These are phyloP conservation scores for Hipposideros larvatus DNA, from an alignment of 2,797 vertebrate genomes.

Conservation along the genomic window DNA sequence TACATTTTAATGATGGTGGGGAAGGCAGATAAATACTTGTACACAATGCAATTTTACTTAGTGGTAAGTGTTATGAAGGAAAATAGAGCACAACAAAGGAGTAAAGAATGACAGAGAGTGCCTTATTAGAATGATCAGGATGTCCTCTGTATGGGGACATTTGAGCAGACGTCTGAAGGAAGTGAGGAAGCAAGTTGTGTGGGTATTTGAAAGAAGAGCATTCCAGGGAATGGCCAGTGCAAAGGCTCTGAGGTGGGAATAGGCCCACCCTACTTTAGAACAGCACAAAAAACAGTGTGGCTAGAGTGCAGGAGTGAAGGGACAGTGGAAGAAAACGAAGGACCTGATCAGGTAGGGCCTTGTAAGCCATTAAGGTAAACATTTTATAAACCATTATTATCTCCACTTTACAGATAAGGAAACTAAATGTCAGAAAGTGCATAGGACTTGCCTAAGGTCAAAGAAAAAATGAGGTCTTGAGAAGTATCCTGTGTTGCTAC, in stretches of 20 bases:
- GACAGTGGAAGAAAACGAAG: background rate
- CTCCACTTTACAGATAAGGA: slow-evolving; percentile 1
- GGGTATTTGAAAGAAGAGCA: background rate
- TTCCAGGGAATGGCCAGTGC: background rate
- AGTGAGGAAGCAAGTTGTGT: background rate
- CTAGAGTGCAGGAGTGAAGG: background rate
- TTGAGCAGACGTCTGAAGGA: background rate
- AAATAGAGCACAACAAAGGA: background rate
- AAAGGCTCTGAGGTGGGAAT: background rate
- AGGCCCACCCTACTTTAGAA: background rate
- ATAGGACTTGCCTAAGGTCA: background rate
- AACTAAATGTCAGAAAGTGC: background rate
- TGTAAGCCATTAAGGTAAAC: background rate
- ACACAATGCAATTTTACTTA: background rate
- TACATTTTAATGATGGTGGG: background rate
- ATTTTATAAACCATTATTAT: background rate
- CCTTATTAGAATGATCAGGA: background rate
- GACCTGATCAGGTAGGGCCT: background rate
- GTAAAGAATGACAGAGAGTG: background rate
- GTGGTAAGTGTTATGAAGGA: background rate
- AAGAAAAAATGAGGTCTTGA: background rate
- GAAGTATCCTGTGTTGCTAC: background rate
- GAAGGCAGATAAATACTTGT: background rate
- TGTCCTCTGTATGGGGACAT: background rate
- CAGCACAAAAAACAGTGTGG: background rate